Conservation (phyloP, 2,888 invertebrate genomes). For the Leptopterna dolabrata region DNA sequence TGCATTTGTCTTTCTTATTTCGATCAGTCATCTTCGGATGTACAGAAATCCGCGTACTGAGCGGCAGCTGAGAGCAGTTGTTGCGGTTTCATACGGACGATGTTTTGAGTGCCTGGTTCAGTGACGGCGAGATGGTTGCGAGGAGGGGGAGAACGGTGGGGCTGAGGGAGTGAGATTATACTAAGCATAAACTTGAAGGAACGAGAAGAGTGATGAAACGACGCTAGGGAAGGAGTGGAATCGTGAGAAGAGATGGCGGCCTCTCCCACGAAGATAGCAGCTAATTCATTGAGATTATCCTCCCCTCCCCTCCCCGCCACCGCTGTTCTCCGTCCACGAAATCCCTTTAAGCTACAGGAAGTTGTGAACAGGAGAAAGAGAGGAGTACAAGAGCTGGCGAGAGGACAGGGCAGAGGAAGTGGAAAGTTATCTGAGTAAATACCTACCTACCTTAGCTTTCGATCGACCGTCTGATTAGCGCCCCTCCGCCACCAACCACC, state of each 20-base stretch:
- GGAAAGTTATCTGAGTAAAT: constrained; percentile 36
- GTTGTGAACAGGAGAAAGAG: constrained; percentile 19
- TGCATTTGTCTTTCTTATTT: too few species aligned
- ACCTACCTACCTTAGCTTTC: constrained; percentile 34
- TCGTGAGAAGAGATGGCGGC: constrained; percentile 1
- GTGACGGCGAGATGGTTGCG: neutral
- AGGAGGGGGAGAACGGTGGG: neutral
- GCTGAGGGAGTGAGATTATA: constrained; percentile 16
- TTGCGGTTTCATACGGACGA: neutral
- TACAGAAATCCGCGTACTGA: too few species aligned
- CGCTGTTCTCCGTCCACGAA: neutral
- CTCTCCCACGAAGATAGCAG: constrained; percentile 45
- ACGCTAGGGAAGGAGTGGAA: neutral
- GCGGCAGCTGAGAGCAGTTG: too few species aligned
- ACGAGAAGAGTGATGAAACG: neutral
- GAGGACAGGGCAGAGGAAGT: neutral
- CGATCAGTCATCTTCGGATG: too few species aligned
- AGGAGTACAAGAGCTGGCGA: neutral
- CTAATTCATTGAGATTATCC: constrained; percentile 44
- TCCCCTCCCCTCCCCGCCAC: neutral
- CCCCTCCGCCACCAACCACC: neutral
- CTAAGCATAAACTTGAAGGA: constrained; percentile 4
- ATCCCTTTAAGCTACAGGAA: constrained; percentile 9
- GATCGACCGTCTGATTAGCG: constrained; percentile 34
- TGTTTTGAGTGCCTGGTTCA: too few species aligned